Evolutionary conservation across 2,888 invertebrate species (phyloP).

Genomic region (Drosophila peninsularis): DNA sequence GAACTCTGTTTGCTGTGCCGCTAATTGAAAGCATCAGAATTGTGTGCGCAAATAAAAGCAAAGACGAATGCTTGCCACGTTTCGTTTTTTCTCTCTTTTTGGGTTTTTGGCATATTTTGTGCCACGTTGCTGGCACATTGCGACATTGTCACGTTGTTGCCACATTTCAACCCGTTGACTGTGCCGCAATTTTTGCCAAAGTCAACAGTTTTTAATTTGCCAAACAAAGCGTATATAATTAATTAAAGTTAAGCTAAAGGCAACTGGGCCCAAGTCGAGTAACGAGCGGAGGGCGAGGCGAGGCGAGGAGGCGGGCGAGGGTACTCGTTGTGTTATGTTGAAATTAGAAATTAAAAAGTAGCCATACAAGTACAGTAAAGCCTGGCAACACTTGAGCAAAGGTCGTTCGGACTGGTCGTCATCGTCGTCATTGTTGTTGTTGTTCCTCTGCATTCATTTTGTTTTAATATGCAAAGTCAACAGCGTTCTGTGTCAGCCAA

Average conservation of each 20-base stretch:
- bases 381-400: constrained; percentile 35
- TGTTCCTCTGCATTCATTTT: constrained; percentile 72
- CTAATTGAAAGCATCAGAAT: constrained; percentile 62
- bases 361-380: constrained; percentile 63
- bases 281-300: background rate
- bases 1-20: constrained; percentile 29
- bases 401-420: constrained; percentile 28
- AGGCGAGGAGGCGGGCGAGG: background rate
- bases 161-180: constrained; percentile 35
- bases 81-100: background rate
- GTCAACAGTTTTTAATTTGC: constrained; percentile 78
- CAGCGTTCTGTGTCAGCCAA: constrained; percentile 74
- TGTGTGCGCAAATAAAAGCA: constrained; percentile 7
- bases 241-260: constrained; percentile 65
- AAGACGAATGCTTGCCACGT: constrained; percentile 23
- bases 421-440: constrained; percentile 7
- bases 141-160: constrained; percentile 32
- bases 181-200: constrained; percentile 59
- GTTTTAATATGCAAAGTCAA: constrained; percentile 79
- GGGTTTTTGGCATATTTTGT: constrained; percentile 5
- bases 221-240: constrained; percentile 75
- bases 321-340: constrained; percentile 1
- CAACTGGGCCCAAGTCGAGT: constrained; percentile 5
- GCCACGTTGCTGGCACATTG: constrained; percentile 19
- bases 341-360: constrained; percentile 70